Percentiles rank a stretch among this genome's conserved stretches.
Conservation (phyloP, 2,113 vertebrate species). For the Narcine bancroftii region DNA sequence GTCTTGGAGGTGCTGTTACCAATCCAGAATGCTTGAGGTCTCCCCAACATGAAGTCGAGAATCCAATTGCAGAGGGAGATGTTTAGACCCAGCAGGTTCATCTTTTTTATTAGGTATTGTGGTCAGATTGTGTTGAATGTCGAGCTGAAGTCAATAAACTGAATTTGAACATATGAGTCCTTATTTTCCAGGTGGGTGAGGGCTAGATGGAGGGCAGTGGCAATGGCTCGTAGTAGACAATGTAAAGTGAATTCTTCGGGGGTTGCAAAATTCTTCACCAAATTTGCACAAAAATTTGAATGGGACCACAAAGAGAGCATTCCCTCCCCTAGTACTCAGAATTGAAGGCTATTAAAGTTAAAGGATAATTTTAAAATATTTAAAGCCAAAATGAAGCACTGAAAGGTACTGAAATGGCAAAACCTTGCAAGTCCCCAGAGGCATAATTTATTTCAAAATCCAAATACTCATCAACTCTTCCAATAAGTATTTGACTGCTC, state of each 20-base stretch:
- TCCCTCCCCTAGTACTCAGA: not conserved
- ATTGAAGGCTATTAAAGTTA: not conserved
- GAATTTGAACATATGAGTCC: too few relatives aligned
- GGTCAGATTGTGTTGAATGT: too few relatives aligned
- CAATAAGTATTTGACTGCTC: not conserved
- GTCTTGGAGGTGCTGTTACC: too few relatives aligned
- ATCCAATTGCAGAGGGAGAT: too few relatives aligned
- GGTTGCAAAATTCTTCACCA: not conserved
- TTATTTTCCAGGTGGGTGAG: too few relatives aligned
- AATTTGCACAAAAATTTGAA: not conserved
- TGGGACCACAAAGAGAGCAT: not conserved
- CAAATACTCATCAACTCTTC: not conserved
- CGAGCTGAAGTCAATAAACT: too few relatives aligned
- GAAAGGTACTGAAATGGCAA: not conserved
- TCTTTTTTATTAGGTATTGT: too few relatives aligned
- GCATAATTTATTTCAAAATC: not conserved
- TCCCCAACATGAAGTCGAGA: too few relatives aligned
- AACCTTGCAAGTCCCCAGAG: not conserved
- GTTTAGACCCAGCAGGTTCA: too few relatives aligned
- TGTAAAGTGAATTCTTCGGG: not conserved
- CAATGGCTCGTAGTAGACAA: too few relatives aligned
- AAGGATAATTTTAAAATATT: not conserved
- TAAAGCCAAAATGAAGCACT: not conserved
- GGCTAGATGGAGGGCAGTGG: too few relatives aligned
- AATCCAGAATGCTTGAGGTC: too few relatives aligned